A percentile compares a stretch with the other conserved stretches of the same genome.
phyloP scores from a whole-genome alignment of 2,888 invertebrate species.

The Koerneria pararmatus region DNA sequence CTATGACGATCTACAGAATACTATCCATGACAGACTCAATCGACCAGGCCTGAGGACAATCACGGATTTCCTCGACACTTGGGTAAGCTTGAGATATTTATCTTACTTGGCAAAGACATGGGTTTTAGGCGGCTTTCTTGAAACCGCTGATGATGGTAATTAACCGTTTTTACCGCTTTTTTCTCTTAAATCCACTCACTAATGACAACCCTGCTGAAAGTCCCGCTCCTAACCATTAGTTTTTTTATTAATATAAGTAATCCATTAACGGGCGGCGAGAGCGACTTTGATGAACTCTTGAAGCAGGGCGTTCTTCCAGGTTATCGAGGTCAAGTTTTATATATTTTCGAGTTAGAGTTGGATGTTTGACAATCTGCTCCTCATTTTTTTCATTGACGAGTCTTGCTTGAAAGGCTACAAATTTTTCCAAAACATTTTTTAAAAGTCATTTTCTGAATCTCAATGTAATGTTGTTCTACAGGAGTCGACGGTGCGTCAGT shows the following conservation, averaged over 20 bases:
- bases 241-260: too few species aligned
- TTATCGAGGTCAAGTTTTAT: neutral
- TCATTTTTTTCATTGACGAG: neutral
- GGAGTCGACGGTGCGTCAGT: slow-evolving; percentile 30
- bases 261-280: too few species aligned
- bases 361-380: neutral
- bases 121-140: too few species aligned
- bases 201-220: too few species aligned
- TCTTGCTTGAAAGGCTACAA: neutral
- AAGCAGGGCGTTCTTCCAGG: neutral
- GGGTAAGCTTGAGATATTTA: too few species aligned
- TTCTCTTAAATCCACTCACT: too few species aligned
- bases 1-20: slow-evolving; percentile 55
- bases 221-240: too few species aligned
- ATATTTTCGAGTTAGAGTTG: neutral
- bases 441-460: neutral
- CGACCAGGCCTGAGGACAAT: slow-evolving; percentile 40
- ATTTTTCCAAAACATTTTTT: neutral
- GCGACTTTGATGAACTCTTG: neutral
- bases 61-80: slow-evolving; percentile 49
- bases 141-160: too few species aligned
- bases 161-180: too few species aligned
- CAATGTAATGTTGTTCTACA: slow-evolving; percentile 14
- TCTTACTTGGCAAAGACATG: neutral
- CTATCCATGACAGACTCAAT: slow-evolving; percentile 49